Conservation (phyloP, 1,140 invertebrate genomes). For the Drosophila sturtevanti region DNA sequence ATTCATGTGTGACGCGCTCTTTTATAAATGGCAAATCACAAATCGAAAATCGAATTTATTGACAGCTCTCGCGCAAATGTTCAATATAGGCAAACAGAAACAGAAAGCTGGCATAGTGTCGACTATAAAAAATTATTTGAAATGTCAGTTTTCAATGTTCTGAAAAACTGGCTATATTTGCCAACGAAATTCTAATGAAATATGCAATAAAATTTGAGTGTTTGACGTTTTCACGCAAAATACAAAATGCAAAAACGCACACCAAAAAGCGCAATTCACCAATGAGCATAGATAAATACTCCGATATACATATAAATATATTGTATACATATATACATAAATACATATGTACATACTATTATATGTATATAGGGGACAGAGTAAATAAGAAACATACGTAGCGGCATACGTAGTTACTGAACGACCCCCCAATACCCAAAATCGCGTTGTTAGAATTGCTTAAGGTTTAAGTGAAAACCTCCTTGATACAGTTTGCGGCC, state of each 20-base stretch:
- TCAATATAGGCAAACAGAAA: slow-evolving; percentile 65
- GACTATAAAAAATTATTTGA: slow-evolving; percentile 61
- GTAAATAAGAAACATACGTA: too few relatives aligned
- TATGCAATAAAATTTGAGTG: slow-evolving; percentile 78
- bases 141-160: slow-evolving; percentile 14
- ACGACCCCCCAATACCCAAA: too few relatives aligned
- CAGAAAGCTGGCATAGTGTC: slow-evolving; percentile 24
- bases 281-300: slow-evolving; percentile 61
- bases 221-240: slow-evolving; percentile 56
- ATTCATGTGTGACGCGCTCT: slow-evolving; percentile 37
- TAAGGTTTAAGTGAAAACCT: too few relatives aligned
- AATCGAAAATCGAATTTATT: slow-evolving; percentile 80
- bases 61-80: slow-evolving; percentile 66
- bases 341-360: too few relatives aligned
- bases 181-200: slow-evolving; percentile 77
- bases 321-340: too few relatives aligned
- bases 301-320: slow-evolving; percentile 1
- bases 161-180: slow-evolving; percentile 41
- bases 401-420: too few relatives aligned
- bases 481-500: too few relatives aligned
- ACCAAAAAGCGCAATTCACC: slow-evolving; percentile 43
- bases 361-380: too few relatives aligned
- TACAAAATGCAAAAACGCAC: slow-evolving; percentile 53
- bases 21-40: slow-evolving; percentile 63
- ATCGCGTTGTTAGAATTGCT: too few relatives aligned